Evolutionary conservation across 2,797 vertebrate species (phyloP).

Genomic region (Lagothrix lagotricha): DNA sequence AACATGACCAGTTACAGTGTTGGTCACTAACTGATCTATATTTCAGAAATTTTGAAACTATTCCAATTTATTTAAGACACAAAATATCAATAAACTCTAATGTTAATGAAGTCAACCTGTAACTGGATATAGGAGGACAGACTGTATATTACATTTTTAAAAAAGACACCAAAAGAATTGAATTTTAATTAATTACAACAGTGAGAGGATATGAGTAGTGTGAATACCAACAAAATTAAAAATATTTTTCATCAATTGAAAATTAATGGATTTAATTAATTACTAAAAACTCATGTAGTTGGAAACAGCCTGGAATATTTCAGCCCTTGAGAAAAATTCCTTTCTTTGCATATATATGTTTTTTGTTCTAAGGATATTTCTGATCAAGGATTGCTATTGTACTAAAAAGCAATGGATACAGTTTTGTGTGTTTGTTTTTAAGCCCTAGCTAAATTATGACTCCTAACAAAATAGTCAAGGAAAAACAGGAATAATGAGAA

Average conservation of each 20-base stretch:
- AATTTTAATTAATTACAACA: constrained; percentile 11
- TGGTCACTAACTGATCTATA: not conserved
- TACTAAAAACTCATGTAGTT: not conserved
- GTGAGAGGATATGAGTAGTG: not conserved
- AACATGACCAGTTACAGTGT: not conserved
- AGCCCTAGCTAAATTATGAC: not conserved
- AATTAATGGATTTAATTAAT: constrained; percentile 29
- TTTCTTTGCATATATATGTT: not conserved
- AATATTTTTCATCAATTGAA: not conserved
- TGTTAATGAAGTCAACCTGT: not conserved
- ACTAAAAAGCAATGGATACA: constrained; percentile 1
- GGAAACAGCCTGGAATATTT: constrained; percentile 9
- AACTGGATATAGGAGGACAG: not conserved
- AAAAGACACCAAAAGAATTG: not conserved
- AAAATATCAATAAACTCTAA: constrained; percentile 27
- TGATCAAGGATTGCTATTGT: not conserved
- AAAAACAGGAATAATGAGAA: constrained; percentile 6
- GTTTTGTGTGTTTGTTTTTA: not conserved
- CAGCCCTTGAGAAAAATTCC: not conserved
- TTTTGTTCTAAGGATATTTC: not conserved
- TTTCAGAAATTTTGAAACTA: constrained; percentile 29
- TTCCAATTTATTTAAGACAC: constrained; percentile 15
- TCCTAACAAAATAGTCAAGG: not conserved
- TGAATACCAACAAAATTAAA: constrained; percentile 31
- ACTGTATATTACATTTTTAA: not conserved